phyloP scores from a whole-genome alignment of 2,888 invertebrate species.

The Argyra leucocephala region DNA sequence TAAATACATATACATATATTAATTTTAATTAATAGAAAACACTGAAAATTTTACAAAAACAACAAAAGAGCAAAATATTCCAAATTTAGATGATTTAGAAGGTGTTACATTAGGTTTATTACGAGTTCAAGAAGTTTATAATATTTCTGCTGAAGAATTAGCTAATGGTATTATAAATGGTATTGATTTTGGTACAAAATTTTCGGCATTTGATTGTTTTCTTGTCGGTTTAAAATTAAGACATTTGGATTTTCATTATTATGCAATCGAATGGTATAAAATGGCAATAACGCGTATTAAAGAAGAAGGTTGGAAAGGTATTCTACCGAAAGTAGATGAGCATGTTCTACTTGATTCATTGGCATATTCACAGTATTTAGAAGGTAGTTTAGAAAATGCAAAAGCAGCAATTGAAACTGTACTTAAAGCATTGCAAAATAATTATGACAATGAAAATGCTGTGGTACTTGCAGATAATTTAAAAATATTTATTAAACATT shows the following conservation, averaged over 20 bases:
- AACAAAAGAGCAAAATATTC: constrained; percentile 35
- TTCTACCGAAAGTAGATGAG: neutral
- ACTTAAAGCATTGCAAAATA: neutral
- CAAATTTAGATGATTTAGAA: constrained; percentile 76
- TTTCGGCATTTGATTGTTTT: neutral
- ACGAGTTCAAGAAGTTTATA: constrained; percentile 38
- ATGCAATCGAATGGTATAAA: neutral
- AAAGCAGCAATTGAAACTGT: neutral
- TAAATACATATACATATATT: neutral
- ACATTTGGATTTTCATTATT: neutral
- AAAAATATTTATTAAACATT: neutral
- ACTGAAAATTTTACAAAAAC: neutral
- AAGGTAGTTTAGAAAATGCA: neutral
- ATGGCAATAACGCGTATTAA: neutral
- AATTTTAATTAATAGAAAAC: neutral
- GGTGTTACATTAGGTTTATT: constrained; percentile 86
- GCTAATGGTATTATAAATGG: neutral
- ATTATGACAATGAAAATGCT: neutral
- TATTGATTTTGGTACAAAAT: neutral
- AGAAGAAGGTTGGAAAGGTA: neutral
- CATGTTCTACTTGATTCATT: neutral
- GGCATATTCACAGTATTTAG: neutral
- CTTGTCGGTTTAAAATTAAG: neutral
- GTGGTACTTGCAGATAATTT: neutral
- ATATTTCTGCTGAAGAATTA: neutral